phyloP scores from a whole-genome alignment of 2,113 vertebrate species.

The Microtus ochrogaster region DNA sequence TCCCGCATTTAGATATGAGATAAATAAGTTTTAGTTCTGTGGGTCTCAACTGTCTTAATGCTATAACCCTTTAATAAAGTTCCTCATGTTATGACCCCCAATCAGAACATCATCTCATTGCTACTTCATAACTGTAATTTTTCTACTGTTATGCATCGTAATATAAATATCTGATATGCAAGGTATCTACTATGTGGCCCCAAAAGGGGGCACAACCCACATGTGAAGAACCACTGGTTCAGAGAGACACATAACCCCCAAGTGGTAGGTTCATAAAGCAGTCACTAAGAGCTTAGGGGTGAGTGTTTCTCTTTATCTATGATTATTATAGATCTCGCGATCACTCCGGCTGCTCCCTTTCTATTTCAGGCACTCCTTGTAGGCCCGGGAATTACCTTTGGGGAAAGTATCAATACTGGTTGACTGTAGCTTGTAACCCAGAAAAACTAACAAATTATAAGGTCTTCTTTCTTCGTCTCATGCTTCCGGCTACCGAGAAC shows the following conservation, averaged over 20 bases:
- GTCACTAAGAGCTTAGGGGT: neutral
- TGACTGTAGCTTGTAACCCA: neutral
- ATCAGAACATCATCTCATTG: neutral
- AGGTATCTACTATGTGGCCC: neutral
- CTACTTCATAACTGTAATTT: neutral
- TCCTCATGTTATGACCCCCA: neutral
- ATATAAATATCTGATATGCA: neutral
- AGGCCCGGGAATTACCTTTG: neutral
- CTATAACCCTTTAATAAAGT: neutral
- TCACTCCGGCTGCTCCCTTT: neutral
- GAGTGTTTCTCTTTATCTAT: neutral
- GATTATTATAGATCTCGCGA: neutral
- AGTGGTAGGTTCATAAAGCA: neutral
- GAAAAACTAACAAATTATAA: neutral
- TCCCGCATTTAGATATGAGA: slow-evolving; percentile 27
- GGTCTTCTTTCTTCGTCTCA: neutral
- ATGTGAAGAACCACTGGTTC: neutral
- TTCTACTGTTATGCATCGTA: neutral
- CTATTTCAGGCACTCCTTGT: neutral
- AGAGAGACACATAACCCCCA: neutral
- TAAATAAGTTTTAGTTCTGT: neutral
- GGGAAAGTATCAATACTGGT: neutral
- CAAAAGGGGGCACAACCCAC: neutral
- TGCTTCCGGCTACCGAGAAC: neutral
- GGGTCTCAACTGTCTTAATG: neutral